Evolutionary conservation across 2,888 invertebrate genomes (phyloP).

Genomic region (Volucella zonaria): DNA sequence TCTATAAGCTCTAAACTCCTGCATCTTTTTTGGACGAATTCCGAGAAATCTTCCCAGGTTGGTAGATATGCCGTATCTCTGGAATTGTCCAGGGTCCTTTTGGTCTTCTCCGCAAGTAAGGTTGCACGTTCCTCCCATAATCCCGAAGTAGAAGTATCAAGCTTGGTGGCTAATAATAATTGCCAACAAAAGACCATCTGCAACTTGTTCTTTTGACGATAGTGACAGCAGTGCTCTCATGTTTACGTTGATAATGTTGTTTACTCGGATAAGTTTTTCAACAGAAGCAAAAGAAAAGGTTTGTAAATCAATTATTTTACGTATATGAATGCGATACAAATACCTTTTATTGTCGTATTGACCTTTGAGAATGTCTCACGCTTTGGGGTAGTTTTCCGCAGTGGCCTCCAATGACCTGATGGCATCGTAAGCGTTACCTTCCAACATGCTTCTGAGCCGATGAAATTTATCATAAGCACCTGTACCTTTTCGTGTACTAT

Average conservation of each 20-base stretch:
- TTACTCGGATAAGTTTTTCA: background rate
- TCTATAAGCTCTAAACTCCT: constrained; percentile 16
- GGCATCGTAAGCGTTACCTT: background rate
- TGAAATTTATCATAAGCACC: too few species aligned
- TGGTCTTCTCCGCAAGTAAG: too few species aligned
- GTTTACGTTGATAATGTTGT: background rate
- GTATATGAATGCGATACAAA: constrained; percentile 5
- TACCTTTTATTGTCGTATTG: constrained; percentile 10
- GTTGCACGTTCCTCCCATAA: too few species aligned
- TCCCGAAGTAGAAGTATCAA: background rate
- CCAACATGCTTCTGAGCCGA: too few species aligned
- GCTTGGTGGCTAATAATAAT: background rate
- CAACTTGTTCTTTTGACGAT: background rate
- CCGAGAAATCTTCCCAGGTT: too few species aligned
- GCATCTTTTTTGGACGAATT: too few species aligned
- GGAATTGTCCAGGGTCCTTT: too few species aligned
- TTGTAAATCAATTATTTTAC: constrained; percentile 13
- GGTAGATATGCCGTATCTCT: too few species aligned
- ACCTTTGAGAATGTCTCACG: background rate
- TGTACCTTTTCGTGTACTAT: too few species aligned
- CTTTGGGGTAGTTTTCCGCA: constrained; percentile 14
- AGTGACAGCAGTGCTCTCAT: background rate
- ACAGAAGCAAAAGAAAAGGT: background rate
- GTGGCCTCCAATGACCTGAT: background rate
- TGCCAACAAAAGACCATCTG: background rate